phyloP scores from a whole-genome alignment of 2,113 vertebrate genomes.

The Brienomyrus longianalis region DNA sequence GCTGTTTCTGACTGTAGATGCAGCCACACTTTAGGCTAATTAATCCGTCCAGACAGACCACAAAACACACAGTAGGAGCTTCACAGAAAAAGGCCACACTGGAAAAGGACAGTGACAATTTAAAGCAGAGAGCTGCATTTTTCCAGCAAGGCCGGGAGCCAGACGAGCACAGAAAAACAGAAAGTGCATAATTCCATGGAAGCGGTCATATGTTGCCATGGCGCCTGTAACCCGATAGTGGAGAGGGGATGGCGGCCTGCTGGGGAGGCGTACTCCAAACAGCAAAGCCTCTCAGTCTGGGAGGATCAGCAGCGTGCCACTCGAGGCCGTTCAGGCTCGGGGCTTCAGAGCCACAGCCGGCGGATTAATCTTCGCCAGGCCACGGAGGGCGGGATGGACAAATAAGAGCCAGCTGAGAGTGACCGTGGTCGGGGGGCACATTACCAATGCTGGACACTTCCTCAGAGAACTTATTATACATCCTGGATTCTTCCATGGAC shows the following conservation, averaged over 20 bases:
- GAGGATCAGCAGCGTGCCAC: constrained; percentile 77
- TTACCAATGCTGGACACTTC: not conserved
- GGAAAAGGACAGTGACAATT: not conserved
- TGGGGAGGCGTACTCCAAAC: not conserved
- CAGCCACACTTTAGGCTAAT: constrained; percentile 71
- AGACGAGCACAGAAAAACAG: constrained; percentile 66
- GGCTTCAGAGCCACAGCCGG: not conserved
- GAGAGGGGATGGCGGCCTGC: constrained; percentile 67
- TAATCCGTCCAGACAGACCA: constrained; percentile 82
- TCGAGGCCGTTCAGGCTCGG: not conserved
- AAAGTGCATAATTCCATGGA: constrained; percentile 75
- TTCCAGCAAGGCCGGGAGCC: constrained; percentile 59
- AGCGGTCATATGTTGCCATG: constrained; percentile 80
- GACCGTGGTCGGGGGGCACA: not conserved
- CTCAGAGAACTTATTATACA: not conserved
- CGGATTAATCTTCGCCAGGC: not conserved
- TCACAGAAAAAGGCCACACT: not conserved
- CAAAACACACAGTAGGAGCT: constrained; percentile 42
- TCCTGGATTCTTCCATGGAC: not conserved
- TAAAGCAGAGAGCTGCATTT: not conserved
- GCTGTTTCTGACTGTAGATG: constrained; percentile 71
- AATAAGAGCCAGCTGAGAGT: not conserved
- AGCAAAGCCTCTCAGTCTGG: constrained; percentile 59
- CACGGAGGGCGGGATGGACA: not conserved
- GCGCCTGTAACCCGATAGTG: constrained; percentile 78